phyloP scores from a whole-genome alignment of 2,113 vertebrate species.

The Stigmatopora argus region DNA sequence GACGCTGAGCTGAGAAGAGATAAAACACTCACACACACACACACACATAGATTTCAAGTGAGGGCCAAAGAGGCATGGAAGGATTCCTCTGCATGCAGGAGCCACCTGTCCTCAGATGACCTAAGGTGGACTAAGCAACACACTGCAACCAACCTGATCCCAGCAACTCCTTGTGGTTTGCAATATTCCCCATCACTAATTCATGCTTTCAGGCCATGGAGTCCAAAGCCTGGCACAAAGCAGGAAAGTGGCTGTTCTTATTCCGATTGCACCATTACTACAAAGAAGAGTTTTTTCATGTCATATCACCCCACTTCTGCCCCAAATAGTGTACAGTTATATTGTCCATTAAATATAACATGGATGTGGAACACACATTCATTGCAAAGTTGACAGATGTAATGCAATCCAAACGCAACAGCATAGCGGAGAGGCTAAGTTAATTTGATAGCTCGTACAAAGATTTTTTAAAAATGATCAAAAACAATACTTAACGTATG shows the following conservation, averaged over 20 bases:
- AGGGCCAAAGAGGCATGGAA: constrained; percentile 30
- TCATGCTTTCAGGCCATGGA: constrained; percentile 70
- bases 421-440: too few species aligned
- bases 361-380: too few species aligned
- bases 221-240: constrained; percentile 52
- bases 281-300: constrained; percentile 14
- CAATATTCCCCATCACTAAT: constrained; percentile 76
- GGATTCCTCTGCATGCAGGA: constrained; percentile 37
- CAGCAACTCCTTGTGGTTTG: constrained; percentile 69
- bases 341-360: too few species aligned
- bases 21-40: constrained; percentile 41
- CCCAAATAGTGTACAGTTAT: too few species aligned
- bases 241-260: constrained; percentile 31
- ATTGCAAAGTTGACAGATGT: too few species aligned
- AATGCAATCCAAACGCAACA: too few species aligned
- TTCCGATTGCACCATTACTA: constrained; percentile 36
- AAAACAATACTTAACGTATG: too few species aligned
- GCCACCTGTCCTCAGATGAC: constrained; percentile 61
- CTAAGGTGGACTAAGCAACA: constrained; percentile 49
- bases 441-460: too few species aligned
- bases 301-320: too few species aligned
- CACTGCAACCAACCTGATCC: constrained; percentile 73
- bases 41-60: constrained; percentile 15
- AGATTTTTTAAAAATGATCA: too few species aligned
- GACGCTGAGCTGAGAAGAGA: constrained; percentile 59